Conservation (phyloP, 2,888 invertebrate species). For the Clanis bilineata region DNA sequence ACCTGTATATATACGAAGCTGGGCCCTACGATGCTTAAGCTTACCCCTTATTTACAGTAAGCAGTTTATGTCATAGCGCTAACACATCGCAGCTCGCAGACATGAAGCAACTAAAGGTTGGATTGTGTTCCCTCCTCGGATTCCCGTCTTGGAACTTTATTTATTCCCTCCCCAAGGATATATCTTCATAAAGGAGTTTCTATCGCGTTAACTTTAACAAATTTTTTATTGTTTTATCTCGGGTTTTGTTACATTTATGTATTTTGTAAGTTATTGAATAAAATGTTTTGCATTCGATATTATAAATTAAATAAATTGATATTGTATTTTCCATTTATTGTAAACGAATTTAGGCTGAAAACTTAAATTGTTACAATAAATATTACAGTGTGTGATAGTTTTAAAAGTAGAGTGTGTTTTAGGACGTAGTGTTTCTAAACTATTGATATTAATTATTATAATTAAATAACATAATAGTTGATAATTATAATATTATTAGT, state of each 20-base stretch:
- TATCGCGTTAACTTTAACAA: constrained; percentile 8
- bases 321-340: neutral
- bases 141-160: constrained; percentile 6
- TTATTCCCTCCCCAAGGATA: constrained; percentile 9
- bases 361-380: neutral
- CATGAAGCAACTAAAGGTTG: constrained; percentile 9
- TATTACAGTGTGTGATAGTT: neutral
- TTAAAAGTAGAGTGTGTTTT: too few species aligned
- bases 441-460: too few species aligned
- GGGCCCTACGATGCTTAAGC: constrained; percentile 23
- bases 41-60: constrained; percentile 49
- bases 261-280: too few species aligned
- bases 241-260: neutral
- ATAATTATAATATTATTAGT: too few species aligned
- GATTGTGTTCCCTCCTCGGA: constrained; percentile 8
- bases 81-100: neutral
- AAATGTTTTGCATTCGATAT: too few species aligned
- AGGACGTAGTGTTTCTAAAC: too few species aligned
- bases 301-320: neutral
- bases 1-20: too few species aligned
- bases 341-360: neutral
- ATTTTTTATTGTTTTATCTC: constrained; percentile 3
- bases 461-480: too few species aligned
- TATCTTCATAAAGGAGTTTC: constrained; percentile 10
- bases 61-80: constrained; percentile 35